Conservation (phyloP, 1,140 invertebrate species). For the Drosophila varians region DNA sequence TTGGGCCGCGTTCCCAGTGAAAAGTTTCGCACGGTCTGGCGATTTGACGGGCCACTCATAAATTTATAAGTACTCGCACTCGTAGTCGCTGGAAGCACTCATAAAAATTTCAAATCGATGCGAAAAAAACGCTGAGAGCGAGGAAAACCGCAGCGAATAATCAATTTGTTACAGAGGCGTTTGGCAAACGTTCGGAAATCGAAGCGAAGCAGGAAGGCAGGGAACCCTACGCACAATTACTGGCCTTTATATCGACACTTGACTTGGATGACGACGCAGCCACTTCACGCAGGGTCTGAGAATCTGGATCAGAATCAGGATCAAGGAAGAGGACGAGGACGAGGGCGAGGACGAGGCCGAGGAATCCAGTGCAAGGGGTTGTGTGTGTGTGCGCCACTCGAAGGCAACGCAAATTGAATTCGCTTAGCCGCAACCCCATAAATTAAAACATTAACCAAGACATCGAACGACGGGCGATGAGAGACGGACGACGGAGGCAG, state of each 20-base stretch:
- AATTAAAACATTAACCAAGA: slow-evolving; percentile 70
- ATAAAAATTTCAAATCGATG: slow-evolving; percentile 67
- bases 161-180: slow-evolving; percentile 80
- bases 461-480: slow-evolving; percentile 4
- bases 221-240: slow-evolving; percentile 59
- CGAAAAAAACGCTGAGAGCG: slow-evolving; percentile 33
- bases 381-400: slow-evolving; percentile 22
- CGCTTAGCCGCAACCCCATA: slow-evolving; percentile 79
- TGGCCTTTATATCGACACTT: slow-evolving; percentile 44
- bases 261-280: slow-evolving; percentile 54
- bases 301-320: slow-evolving; percentile 2
- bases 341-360: background rate
- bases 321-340: slow-evolving; percentile 5
- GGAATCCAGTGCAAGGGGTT: slow-evolving; percentile 16
- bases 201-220: background rate
- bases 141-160: slow-evolving; percentile 72
- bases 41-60: slow-evolving; percentile 64
- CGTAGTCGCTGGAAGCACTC: slow-evolving; percentile 39
- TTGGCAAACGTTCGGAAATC: slow-evolving; percentile 27
- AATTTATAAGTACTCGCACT: slow-evolving; percentile 71
- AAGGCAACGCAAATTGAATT: slow-evolving; percentile 71
- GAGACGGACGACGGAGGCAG: background rate
- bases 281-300: slow-evolving; percentile 56
- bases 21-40: slow-evolving; percentile 73
- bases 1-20: slow-evolving; percentile 17